Evolutionary conservation across 2,113 vertebrate species (phyloP).

Genomic region (Pimephales promelas): DNA sequence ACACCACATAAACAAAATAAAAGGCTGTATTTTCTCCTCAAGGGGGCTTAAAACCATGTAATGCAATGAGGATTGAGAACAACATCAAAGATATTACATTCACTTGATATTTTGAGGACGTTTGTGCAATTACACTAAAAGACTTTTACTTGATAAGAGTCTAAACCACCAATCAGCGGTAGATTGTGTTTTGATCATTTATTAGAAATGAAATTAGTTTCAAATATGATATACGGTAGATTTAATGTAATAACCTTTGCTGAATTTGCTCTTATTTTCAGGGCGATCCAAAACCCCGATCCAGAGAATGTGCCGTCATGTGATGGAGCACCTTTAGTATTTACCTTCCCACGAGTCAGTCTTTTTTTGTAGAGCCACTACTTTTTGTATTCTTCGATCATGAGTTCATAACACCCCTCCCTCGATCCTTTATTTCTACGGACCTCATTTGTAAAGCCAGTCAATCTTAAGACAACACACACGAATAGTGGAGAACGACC

Average conservation of each 20-base stretch:
- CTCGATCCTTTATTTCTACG: conserved; percentile 59
- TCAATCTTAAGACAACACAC: conserved; percentile 39
- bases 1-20: too few species aligned
- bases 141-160: too few species aligned
- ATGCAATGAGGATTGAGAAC: too few species aligned
- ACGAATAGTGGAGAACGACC: not conserved
- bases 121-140: too few species aligned
- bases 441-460: conserved; percentile 61
- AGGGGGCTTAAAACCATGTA: too few species aligned
- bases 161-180: too few species aligned
- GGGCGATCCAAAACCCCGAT: conserved; percentile 85
- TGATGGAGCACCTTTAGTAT: conserved; percentile 72
- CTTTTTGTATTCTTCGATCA: conserved; percentile 78
- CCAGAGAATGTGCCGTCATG: conserved; percentile 92
- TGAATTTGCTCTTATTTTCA: conserved; percentile 61
- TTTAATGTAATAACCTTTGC: not conserved
- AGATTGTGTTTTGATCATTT: too few species aligned
- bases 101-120: too few species aligned
- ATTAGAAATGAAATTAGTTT: too few species aligned
- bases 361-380: conserved; percentile 75
- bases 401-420: conserved; percentile 64
- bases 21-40: too few species aligned
- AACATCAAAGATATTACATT: too few species aligned
- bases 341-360: conserved; percentile 57
- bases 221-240: not conserved